These are phyloP conservation scores for Heteronetta atricapilla DNA, from an alignment of 2,113 vertebrate species.

Conservation along the genomic window DNA sequence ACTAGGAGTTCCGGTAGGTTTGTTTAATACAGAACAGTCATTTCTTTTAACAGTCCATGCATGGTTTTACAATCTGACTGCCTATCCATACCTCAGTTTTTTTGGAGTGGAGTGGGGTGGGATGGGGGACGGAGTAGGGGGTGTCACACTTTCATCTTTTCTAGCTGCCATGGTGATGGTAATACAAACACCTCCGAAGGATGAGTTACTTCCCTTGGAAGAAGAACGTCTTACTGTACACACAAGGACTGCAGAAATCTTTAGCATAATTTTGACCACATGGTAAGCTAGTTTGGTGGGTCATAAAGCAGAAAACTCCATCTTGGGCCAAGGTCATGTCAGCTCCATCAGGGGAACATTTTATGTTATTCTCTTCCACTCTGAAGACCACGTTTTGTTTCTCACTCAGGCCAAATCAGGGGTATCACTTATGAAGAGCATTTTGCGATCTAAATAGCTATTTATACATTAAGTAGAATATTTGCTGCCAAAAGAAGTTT, in stretches of 20 bases:
- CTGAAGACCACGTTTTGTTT: neutral
- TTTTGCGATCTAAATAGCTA: neutral
- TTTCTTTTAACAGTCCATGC: neutral
- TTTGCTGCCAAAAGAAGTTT: neutral
- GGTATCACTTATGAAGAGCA: neutral
- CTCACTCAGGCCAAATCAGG: neutral
- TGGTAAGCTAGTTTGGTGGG: slow-evolving; percentile 41
- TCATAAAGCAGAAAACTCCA: slow-evolving; percentile 45
- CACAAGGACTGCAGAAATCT: slow-evolving; percentile 31
- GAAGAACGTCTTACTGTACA: neutral
- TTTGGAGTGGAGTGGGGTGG: neutral
- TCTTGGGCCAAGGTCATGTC: neutral
- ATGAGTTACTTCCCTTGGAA: slow-evolving; percentile 37
- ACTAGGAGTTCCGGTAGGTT: neutral
- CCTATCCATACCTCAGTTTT: neutral
- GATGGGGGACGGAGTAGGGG: too few relatives aligned
- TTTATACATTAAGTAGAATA: neutral
- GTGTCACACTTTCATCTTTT: slow-evolving; percentile 49
- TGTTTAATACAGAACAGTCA: slow-evolving; percentile 14
- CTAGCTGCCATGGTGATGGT: slow-evolving; percentile 39
- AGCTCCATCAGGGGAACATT: neutral
- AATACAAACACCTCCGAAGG: slow-evolving; percentile 70
- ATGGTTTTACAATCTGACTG: slow-evolving; percentile 33
- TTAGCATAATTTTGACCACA: slow-evolving; percentile 58
- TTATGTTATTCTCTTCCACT: neutral